Base-by-base conservation (phyloP, 1,140 invertebrate genomes). In the Euwallacea fornicatus region DNA sequence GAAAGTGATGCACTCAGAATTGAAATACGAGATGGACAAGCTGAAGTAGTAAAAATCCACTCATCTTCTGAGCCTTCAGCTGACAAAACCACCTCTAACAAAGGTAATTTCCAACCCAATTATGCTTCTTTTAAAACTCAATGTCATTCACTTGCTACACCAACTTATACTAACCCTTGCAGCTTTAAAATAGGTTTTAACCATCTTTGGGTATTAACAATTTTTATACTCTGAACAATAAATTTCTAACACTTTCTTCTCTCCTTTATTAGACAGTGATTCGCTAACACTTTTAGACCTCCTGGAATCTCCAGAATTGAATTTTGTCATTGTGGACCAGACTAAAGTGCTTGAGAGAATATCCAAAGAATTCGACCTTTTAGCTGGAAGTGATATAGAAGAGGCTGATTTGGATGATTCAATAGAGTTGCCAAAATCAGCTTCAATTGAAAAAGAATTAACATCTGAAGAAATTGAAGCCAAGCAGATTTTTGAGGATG, bases 401-500 rank as follows among this genome's bases (percentile, higher is more conserved):
- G 69, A 77, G 47, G 33, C 70, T 56, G 71, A 76, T 54, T 75
- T 85, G 78, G 83, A 83, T 68, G 72, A 80, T 56, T 83, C 85
- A 66, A 82, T 84, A 53, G 83, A 82, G n/a, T 60, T 84, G 43
- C 82, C 82, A 6, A 82, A 85, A 67, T 71, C 71, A 55, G 62
- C 74, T 42, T 53, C 72, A 11, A 76, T 80, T 21, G 81, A 82
- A 71, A 82, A 84, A 62, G 84, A 85, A 72, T 75, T 89, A 7
- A 86, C 86, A 53, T 81, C 83, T 7, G 84, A 88, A 77, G 82
- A 90, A 76, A 81, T 85, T 77, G 87, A 89, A 85, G 90, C 86
- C 11, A 87, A 90, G 79, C 84, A 87, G 58, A 76, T 92, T 15
- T 93, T 88, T 76, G 87, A 90, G 42, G 83, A 83, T 46, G 91